Evolutionary conservation across 2,797 vertebrate genomes (phyloP), one percentile per base, ranked within the genome.

Genomic region (Oreortyx pictus): DNA sequence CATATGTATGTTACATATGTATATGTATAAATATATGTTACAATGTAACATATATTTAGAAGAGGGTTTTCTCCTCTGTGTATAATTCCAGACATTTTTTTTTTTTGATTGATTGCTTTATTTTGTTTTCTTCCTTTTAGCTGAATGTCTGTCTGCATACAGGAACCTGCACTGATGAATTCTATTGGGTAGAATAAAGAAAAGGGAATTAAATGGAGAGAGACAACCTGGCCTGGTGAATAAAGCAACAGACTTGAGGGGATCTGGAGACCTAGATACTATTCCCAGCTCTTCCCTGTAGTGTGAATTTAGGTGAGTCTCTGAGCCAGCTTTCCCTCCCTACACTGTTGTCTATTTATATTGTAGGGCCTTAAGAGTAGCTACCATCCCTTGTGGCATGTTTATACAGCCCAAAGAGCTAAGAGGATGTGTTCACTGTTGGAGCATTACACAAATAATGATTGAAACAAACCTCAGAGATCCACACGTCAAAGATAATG

Each of bases 281-380:
- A 65, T 86, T 90, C 72, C 52, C 65, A 88, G 41, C 12, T 93
- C 46, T 93, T 88, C 78, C 78, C 68, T 90, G 71, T 13, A 82
- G 60, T 84, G 59, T 86, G 46, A 83, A 66, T 90, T 88, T 41
- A 92, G 75, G 84, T 79, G 80, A 77, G 41, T 31, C 44, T 92
- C 62, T 66, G 24, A 86, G 89, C 66, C 91, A 92, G 43, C 0
- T 66, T 86, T 78, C 18, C 31, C 29, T 89, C 44, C 14, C 15
- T 44, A 56, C 14, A 77, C 29, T 37, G 37, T 54, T 77, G 23
- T 66, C 70, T 94, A 31, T 73, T 92, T 66, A 73, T 81, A 44
- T 8, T 70, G n/a, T 49, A 86, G 52, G 59, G 10, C 66, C 35
- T 93, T 83, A n/a, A 78, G 31, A 62, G 39, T 18, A 78, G 43